Evolutionary conservation across 1,140 invertebrate genomes (phyloP), one percentile per base, ranked within the genome.

Genomic region (Zelostemma sp.): DNA sequence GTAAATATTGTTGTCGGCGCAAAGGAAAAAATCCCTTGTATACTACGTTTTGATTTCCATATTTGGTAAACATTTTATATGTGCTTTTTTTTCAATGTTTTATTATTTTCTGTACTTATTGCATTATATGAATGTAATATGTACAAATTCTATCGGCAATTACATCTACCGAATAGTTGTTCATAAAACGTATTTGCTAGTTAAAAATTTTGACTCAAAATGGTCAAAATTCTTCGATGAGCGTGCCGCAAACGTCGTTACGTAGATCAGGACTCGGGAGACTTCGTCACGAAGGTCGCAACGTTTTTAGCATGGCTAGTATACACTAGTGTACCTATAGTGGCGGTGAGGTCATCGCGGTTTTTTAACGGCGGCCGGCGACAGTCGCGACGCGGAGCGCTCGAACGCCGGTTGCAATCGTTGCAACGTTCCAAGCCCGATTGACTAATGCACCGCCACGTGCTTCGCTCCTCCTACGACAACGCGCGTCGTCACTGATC

Each of bases 341-440:
- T 60, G 73, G 64, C 73, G 78, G 81, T 81, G 80, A 81, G 80
- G 80, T 82, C 80, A 82, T 82, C 79, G 79, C 66, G 72, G 73
- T 75, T 80, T 81, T 79, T 81, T 80, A 76, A 69, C 72, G 65
- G 63, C n/a, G n/a, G n/a, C n/a, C 68, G 70, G 56, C 77, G 66
- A 74, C 74, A 76, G 78, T 80, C 78, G 73, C 73, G 69, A 80
- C 75, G 72, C 68, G 68, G 71, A 79, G 72, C 68, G 76, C 75
- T 68, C 55, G 73, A 75, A 79, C 68, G 72, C 73, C 71, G 76
- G 72, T 69, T 67, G n/a, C n/a, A n/a, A n/a, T n/a, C n/a, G n/a
- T n/a, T n/a, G 76, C 49, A 54, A 57, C 59, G 66, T 63, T 58
- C 59, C 68, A 68, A 61, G 74, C 60, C 64, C 54, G 67, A 67